Base-by-base conservation (phyloP, 2,113 vertebrate genomes). In the Colistium nudipinnis region DNA sequence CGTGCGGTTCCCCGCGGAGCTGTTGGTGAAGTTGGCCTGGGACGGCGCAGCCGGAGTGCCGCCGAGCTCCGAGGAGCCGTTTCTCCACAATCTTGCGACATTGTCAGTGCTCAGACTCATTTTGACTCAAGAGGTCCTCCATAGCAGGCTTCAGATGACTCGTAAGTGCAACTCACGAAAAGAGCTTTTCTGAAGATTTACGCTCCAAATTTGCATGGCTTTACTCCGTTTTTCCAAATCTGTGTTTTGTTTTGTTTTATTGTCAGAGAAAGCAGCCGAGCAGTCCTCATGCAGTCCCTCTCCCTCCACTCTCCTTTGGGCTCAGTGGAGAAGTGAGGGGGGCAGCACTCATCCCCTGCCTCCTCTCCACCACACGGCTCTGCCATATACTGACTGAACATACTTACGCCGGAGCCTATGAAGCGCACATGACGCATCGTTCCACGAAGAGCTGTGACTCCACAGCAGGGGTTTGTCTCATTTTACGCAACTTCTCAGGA, bases 61-160 rank as follows among this genome's bases (percentile, higher is more conserved):
- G 31, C 91, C 83, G 76, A 91, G 75, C 54, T 90, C 82, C 78
- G 83, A 77, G 65, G 92, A 93, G 80, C 72, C 88, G 74, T 93
- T 93, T 78, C 81, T 83, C 89, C 88, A 90, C 43, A 90, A 81
- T 71, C 79, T 80, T 38, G 83, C 87, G 74, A 88, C 92, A 92
- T 92, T 87, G 80, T 92, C 88, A 89, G 74, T 89, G 90, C 83
- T 91, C 87, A 85, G 74, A 88, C 82, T 93, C 93, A 94, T 94
- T 79, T 90, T 93, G 92, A 66, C 56, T 73, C 62, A 36, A 55
- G 71, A 62, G 78, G 68, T 81, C 76, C 92, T 91, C 93, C 93
- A 94, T 94, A 92, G 83, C 91, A 93, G 78, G 71, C 43, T 77
- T 62, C 62, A 56, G 77, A 69, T 82, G 76, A 82, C 70, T 76